Evolutionary conservation across 2,888 invertebrate species (phyloP).

Genomic region (Ophion ellenae): DNA sequence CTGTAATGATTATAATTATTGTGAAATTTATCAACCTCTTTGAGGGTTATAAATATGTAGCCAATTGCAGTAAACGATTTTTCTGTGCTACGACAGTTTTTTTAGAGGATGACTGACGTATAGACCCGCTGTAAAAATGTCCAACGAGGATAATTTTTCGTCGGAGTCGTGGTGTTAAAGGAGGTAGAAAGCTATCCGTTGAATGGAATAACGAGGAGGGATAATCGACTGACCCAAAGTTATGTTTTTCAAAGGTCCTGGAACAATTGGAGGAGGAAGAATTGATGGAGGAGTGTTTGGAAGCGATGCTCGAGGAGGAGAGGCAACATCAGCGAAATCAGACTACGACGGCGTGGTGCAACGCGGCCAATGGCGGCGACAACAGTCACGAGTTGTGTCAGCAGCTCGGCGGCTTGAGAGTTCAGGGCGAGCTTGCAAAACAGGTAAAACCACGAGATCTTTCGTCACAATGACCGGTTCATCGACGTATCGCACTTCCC

Average conservation of each 20-base stretch:
- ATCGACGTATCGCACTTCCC: too few relatives aligned
- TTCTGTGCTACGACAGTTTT: too few relatives aligned
- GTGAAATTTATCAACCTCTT: too few relatives aligned
- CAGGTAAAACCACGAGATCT: conserved; percentile 73
- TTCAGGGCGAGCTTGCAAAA: conserved; percentile 82
- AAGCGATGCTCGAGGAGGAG: conserved; percentile 93
- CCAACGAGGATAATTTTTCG: too few relatives aligned
- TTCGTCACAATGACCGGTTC: too few relatives aligned
- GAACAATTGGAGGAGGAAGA: conserved; percentile 94
- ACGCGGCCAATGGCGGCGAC: conserved; percentile 77
- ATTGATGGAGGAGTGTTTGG: conserved; percentile 93
- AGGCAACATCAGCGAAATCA: conserved; percentile 81
- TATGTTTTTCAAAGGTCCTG: conserved; percentile 87
- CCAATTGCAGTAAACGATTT: too few relatives aligned
- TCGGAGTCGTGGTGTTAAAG: too few relatives aligned
- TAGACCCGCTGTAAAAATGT: too few relatives aligned
- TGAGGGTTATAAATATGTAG: too few relatives aligned
- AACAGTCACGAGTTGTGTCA: conserved; percentile 81
- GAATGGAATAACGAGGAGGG: background rate
- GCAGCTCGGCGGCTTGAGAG: conserved; percentile 78
- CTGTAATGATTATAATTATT: too few relatives aligned
- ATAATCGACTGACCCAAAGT: background rate
- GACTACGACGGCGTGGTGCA: conserved; percentile 80
- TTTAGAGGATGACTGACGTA: too few relatives aligned
- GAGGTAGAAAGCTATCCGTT: too few relatives aligned